Percentiles rank a stretch among this genome's conserved stretches.
These are phyloP conservation scores for Biston stratarius DNA, from an alignment of 2,888 invertebrate genomes.

Conservation along the genomic window DNA sequence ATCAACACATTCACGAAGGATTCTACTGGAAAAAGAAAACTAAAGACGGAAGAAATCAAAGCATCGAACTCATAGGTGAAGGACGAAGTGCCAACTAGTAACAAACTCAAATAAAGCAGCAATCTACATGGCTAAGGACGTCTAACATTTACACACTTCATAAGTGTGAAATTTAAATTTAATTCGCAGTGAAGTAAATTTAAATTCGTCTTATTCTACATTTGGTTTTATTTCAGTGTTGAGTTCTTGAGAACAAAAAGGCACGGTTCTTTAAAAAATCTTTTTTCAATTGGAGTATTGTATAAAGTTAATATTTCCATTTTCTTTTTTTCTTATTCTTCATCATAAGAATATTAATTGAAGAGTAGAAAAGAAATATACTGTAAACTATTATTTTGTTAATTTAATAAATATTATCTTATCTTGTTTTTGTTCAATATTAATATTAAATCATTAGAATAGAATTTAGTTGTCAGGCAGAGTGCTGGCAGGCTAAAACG, in stretches of 20 bases:
- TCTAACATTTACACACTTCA: conserved; percentile 71
- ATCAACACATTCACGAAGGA: conserved; percentile 61
- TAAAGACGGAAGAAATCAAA: conserved; percentile 67
- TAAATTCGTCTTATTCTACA: conserved; percentile 56
- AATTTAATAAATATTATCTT: too few relatives aligned
- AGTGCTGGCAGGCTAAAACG: too few relatives aligned
- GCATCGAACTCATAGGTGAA: conserved; percentile 75
- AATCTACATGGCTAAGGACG: conserved; percentile 79
- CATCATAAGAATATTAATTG: too few relatives aligned
- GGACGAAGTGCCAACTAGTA: conserved; percentile 84
- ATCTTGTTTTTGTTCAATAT: too few relatives aligned
- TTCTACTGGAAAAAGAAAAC: conserved; percentile 74
- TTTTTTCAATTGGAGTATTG: too few relatives aligned
- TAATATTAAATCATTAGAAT: too few relatives aligned
- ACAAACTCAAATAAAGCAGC: conserved; percentile 77
- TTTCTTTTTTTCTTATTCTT: too few relatives aligned
- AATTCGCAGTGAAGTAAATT: conserved; percentile 50
- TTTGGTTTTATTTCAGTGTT: conserved; percentile 59
- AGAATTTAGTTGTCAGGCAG: too few relatives aligned
- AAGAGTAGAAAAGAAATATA: too few relatives aligned
- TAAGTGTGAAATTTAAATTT: conserved; percentile 57
- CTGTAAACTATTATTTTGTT: too few relatives aligned
- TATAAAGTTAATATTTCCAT: too few relatives aligned
- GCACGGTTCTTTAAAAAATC: neutral
- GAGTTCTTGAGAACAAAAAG: neutral